These are phyloP conservation scores for Perithous albicinctus DNA, from an alignment of 2,888 invertebrate genomes.

Conservation along the genomic window DNA sequence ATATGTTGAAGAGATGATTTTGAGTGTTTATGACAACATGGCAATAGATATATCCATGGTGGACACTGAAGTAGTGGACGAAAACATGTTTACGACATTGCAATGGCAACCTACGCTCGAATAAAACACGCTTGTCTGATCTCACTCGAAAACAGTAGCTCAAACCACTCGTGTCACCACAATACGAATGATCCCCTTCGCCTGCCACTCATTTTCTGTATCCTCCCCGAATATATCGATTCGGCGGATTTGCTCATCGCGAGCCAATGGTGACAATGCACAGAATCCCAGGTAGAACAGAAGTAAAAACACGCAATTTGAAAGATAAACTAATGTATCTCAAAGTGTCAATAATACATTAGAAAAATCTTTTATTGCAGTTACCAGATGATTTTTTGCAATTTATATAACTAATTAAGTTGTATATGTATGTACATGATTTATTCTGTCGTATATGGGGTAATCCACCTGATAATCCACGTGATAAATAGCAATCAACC, in stretches of 20 bases:
- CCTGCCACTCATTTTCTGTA: conserved; percentile 6
- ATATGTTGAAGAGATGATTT: too few species aligned
- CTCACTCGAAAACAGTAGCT: conserved; percentile 4
- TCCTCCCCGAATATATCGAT: conserved; percentile 30
- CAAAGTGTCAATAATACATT: too few species aligned
- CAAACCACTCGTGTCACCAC: conserved; percentile 3
- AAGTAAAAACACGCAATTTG: background rate
- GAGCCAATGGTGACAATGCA: conserved; percentile 1
- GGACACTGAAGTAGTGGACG: background rate
- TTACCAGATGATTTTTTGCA: too few species aligned
- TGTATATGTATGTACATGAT: too few species aligned
- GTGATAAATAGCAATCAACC: too few species aligned
- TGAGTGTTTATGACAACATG: too few species aligned
- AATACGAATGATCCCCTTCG: conserved; percentile 17
- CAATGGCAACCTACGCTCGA: background rate
- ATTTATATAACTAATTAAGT: too few species aligned
- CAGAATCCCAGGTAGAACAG: background rate
- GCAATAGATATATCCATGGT: background rate
- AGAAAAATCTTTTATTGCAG: too few species aligned
- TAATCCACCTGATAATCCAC: too few species aligned
- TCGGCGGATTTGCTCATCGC: conserved; percentile 12
- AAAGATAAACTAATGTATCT: background rate
- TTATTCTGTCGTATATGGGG: too few species aligned
- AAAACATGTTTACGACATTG: background rate
- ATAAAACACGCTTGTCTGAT: conserved; percentile 9